Evolutionary conservation across 2,888 invertebrate genomes (phyloP).

Genomic region (Plusia festucae): DNA sequence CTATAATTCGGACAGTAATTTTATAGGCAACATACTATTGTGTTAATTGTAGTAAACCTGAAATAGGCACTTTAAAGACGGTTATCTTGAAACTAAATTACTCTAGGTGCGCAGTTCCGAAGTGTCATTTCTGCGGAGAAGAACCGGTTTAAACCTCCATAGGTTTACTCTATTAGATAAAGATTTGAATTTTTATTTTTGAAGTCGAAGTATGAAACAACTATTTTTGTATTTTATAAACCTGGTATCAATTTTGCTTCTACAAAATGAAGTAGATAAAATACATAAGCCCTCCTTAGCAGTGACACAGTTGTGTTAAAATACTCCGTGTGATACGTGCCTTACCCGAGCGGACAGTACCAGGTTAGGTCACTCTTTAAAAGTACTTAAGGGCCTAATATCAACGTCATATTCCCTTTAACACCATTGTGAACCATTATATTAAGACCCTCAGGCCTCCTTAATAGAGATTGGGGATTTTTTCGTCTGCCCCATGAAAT

Average conservation of each 20-base stretch:
- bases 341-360: neutral
- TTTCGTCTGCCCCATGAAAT: conserved; percentile 49
- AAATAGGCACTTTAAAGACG: no score
- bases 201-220: no score
- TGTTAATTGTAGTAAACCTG: no score
- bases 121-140: no score
- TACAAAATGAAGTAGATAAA: conserved; percentile 1
- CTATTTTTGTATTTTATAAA: no score
- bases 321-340: neutral
- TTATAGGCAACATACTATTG: no score
- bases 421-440: conserved; percentile 52
- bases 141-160: no score
- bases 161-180: no score
- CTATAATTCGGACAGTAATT: no score
- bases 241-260: neutral
- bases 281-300: neutral
- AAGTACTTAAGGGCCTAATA: conserved; percentile 51
- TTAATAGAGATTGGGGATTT: conserved; percentile 44
- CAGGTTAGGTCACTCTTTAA: neutral
- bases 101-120: no score
- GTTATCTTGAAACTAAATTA: no score
- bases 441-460: conserved; percentile 52
- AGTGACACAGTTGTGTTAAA: neutral
- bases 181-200: no score
- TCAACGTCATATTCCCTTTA: conserved; percentile 48